Evolutionary conservation across 2,888 invertebrate genomes (phyloP).

Genomic region (Andrena haemorrhoa): DNA sequence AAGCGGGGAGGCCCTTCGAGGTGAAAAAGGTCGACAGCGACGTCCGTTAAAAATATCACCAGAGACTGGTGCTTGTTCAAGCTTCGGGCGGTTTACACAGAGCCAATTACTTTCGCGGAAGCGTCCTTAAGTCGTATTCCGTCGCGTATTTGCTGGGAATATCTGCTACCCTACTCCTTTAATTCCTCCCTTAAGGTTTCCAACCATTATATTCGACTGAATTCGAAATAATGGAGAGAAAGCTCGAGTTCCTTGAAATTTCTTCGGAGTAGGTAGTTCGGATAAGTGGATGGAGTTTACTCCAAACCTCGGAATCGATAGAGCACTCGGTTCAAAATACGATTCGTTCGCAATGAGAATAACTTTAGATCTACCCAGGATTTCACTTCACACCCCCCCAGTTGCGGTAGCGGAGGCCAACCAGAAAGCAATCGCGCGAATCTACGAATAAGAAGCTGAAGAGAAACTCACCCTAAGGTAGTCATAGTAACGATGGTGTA

Average conservation of each 20-base stretch:
- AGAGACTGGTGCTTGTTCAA: conserved; percentile 53
- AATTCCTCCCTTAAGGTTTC: neutral
- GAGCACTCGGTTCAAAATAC: too few relatives aligned
- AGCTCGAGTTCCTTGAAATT: too few relatives aligned
- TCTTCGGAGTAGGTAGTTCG: too few relatives aligned
- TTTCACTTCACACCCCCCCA: too few relatives aligned
- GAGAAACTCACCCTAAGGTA: conserved; percentile 95
- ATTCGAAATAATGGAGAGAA: too few relatives aligned
- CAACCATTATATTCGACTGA: neutral
- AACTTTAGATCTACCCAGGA: too few relatives aligned
- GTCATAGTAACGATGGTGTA: conserved; percentile 99
- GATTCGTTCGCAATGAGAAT: too few relatives aligned
- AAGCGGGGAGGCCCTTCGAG: conserved; percentile 52
- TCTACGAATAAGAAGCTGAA: conserved; percentile 3
- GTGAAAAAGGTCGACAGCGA: conserved; percentile 63
- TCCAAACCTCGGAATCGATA: too few relatives aligned
- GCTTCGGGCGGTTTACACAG: conserved; percentile 72
- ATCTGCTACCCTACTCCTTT: neutral
- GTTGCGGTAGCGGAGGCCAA: too few relatives aligned
- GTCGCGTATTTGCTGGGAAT: neutral
- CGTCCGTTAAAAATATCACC: conserved; percentile 67
- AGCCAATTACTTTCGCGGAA: conserved; percentile 73
- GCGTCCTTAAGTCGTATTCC: conserved; percentile 27
- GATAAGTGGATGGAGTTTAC: too few relatives aligned
- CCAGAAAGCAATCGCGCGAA: neutral